A percentile compares a stretch with the other conserved stretches of the same genome.
Conservation (phyloP, 2,113 vertebrate species). For the Epinephelus cyanopodus region DNA sequence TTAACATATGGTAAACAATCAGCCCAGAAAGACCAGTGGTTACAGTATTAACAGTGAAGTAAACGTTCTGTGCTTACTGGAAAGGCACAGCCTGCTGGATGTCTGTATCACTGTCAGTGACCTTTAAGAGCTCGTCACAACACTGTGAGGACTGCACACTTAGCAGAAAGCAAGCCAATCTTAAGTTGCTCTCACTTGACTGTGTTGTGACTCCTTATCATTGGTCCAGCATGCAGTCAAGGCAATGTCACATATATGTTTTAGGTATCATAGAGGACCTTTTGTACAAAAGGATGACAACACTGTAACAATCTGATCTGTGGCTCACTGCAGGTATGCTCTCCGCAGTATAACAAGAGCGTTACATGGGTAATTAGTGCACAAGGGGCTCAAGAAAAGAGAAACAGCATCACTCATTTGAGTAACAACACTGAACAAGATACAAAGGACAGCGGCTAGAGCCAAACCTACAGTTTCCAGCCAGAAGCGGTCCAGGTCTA, state of each 20-base stretch:
- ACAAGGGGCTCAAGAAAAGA: constrained; percentile 12
- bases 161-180: constrained; percentile 8
- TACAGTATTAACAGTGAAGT: constrained; percentile 12
- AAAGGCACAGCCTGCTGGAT: background rate
- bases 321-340: background rate
- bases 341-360: constrained; percentile 6
- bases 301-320: background rate
- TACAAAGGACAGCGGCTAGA: background rate
- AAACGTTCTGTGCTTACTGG: constrained; percentile 20
- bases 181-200: constrained; percentile 17
- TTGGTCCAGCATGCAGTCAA: background rate
- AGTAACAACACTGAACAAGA: background rate
- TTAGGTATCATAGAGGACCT: background rate
- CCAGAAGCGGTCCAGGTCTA: constrained; percentile 98
- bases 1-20: background rate
- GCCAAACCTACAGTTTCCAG: constrained; percentile 93
- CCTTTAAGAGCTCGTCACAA: constrained; percentile 35
- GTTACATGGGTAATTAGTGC: constrained; percentile 12
- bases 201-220: background rate
- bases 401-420: background rate
- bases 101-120: constrained; percentile 45
- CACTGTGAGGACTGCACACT: constrained; percentile 5
- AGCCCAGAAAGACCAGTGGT: background rate
- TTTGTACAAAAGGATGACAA: background rate
- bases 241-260: background rate